Base-by-base conservation (phyloP, 2,797 vertebrate species). In the Chloroceryle inda region DNA sequence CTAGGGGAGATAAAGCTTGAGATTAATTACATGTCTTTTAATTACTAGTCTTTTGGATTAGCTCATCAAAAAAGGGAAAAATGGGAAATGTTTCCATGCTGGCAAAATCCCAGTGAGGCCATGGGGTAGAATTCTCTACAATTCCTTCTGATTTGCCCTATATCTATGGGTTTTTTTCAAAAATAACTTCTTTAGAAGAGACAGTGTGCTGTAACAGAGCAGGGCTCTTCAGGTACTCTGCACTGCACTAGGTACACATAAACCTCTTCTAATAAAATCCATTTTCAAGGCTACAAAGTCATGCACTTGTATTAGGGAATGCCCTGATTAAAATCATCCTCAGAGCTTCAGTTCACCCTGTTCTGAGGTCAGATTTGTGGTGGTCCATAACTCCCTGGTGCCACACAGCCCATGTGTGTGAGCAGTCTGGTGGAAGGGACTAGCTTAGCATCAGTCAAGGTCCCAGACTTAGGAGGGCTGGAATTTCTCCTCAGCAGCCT, bases 181-280 rank as follows among this genome's bases (percentile, higher is more conserved):
- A 73, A 74, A 74, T 31, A 53, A 59, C 26, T 67, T 62, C 26
- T 79, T 67, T 35, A 71, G 26, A 76, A 66, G 27, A 71, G 22
- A 24, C 3, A 50, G 26, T 13, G 10, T 52, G 22, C 55, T 63
- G 2, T 40, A 74, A 56, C 17, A 56, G 67, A 69, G 20, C 8
- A n/a, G 31, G 10, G n/a, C 17, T 55, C 92, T 87, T 89, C 50
- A 47, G 14, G 75, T 73, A 49, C 12, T 67, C 40, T 58, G 27
- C 19, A 17, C 5, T 0, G 0, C 13, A 10, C 26, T 87, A 17
- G 5, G 8, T 8, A 12, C 42, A 49, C 33, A 10, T 20, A 58
- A 55, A 6, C 17, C 2, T 6, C 22, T 73, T 79, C 26, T 52
- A 35, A 37, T 52, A 74, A 69, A 67, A 69, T 15, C 47, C 2